Conservation (phyloP, 2,888 invertebrate genomes). For the Corythucha ciliata region DNA sequence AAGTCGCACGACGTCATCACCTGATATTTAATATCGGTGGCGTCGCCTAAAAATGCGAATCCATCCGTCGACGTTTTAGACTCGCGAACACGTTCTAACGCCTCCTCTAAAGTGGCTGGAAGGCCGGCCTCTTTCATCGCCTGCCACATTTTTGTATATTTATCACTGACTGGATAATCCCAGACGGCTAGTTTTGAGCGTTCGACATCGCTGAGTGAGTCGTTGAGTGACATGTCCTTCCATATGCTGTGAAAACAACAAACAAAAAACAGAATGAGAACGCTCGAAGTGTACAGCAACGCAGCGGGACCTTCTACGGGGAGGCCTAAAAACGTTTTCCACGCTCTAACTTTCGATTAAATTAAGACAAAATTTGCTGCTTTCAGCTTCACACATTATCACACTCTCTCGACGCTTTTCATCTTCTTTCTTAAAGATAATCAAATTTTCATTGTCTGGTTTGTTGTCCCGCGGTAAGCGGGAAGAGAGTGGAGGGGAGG, state of each 20-base stretch:
- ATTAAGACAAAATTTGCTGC: no score
- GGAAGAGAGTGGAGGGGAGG: no score
- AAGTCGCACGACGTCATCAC: constrained; percentile 78
- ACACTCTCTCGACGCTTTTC: no score
- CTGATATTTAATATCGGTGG: constrained; percentile 78
- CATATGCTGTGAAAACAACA: constrained; percentile 74
- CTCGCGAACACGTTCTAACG: constrained; percentile 61
- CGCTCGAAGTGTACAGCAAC: not conserved
- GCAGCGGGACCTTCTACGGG: no score
- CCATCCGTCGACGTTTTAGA: constrained; percentile 64
- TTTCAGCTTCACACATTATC: no score
- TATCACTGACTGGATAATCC: constrained; percentile 98
- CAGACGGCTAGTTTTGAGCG: constrained; percentile 91
- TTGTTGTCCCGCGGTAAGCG: no score
- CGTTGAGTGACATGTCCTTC: constrained; percentile 96
- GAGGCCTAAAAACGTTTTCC: no score
- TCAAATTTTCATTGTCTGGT: no score
- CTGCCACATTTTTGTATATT: constrained; percentile 98
- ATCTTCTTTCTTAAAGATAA: no score
- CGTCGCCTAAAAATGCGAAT: constrained; percentile 87
- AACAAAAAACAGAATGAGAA: not conserved
- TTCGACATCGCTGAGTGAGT: constrained; percentile 79
- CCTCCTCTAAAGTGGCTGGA: constrained; percentile 69
- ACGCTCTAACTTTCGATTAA: no score
- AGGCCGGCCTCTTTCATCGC: constrained; percentile 81